Base-by-base conservation (phyloP, 2,797 vertebrate species). In the Notamacropus eugenii region DNA sequence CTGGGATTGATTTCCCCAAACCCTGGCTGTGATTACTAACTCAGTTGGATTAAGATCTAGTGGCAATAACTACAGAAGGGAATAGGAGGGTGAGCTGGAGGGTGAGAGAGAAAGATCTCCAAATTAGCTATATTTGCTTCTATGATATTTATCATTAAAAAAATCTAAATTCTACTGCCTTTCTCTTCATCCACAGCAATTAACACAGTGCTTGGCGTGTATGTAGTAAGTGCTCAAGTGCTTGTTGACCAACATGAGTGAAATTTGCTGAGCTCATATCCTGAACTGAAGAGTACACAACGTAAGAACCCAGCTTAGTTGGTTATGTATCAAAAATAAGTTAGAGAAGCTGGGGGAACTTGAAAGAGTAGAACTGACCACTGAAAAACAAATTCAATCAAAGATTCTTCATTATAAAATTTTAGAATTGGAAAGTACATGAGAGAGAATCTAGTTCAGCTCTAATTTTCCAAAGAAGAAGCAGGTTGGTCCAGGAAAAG, bases 261-360 rank as follows among this genome's bases (percentile, higher is more conserved):
- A 91, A 46, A 91, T 94, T 94, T 34, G 57, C 50, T 54, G 54
- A 97, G 87, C 40, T 96, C 87, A 93, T 28, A 3, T 93, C 92
- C 67, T 11, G 54, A 92, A 94, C 40, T 62, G 40, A 95, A 94
- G 54, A 92, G 94, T 55, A 58, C 12, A 46, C 54, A 95, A 96
- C 92, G 95, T 54, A 95, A 34, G 62, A 96, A 57, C 12, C 56
- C 55, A 92, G 54, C 40, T 0, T 1, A 95, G 82, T 50, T 59
- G 46, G 59, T 93, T 95, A 62, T 92, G 3, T 87, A 94, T 91
- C 54, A 93, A 94, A 97, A 94, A 16, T 29, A 91, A 31, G 4
- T 14, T 93, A 2, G 87, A 27, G 40, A 87, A 87, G 11, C 10
- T 27, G 40, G 24, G 3, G 9, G 19, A 24, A 24, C 22, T 40